Evolutionary conservation across 2,113 vertebrate genomes (phyloP).

Genomic region (Thermophis baileyi): DNA sequence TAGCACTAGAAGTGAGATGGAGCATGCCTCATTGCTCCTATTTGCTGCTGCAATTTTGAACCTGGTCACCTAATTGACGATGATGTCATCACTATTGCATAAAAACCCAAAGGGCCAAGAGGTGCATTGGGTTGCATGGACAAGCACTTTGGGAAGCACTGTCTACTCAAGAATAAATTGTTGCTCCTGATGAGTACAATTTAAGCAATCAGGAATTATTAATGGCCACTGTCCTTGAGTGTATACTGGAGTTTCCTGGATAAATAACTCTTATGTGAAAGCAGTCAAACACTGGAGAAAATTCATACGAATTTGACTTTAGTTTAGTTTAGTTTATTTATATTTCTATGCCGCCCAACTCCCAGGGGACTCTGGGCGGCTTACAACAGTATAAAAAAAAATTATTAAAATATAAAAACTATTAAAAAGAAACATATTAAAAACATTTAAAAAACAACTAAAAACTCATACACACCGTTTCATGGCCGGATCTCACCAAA

Average conservation of each 20-base stretch:
- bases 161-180: neutral
- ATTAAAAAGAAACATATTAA: too few species aligned
- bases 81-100: neutral
- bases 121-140: neutral
- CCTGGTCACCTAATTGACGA: neutral
- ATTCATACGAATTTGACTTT: neutral
- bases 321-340: too few species aligned
- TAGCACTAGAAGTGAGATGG: neutral
- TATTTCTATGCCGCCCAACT: too few species aligned
- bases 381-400: too few species aligned
- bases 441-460: too few species aligned
- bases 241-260: neutral
- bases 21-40: neutral
- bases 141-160: neutral
- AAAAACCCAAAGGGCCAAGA: neutral
- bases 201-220: neutral
- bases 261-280: neutral
- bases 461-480: too few species aligned
- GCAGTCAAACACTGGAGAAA: neutral
- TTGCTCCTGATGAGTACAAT: neutral
- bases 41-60: neutral
- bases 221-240: neutral
- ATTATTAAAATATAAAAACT: too few species aligned
- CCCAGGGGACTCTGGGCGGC: too few species aligned
- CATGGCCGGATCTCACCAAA: too few species aligned